Conservation (phyloP, 2,797 vertebrate species). For the Tadarida brasiliensis region DNA sequence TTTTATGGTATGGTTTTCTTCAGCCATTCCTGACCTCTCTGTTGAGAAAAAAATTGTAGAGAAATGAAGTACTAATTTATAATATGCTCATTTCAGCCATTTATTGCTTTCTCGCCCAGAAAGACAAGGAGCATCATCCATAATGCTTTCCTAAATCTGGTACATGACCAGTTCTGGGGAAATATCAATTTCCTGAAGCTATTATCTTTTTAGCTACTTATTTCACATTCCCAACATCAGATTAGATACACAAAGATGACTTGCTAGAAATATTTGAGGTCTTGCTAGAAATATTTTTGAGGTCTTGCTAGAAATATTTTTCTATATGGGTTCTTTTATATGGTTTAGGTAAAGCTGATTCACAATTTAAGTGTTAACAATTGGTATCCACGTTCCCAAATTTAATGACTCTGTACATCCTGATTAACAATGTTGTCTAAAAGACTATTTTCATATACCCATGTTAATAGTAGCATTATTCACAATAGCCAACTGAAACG, state of each 20-base stretch:
- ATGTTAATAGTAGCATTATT: background rate
- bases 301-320: background rate
- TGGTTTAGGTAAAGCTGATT: background rate
- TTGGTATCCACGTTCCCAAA: background rate
- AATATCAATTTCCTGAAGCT: background rate
- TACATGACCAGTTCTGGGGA: fast-evolving
- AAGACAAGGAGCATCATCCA: background rate
- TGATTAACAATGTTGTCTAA: background rate
- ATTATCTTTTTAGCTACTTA: background rate
- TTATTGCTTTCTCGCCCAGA: background rate
- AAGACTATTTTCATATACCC: background rate
- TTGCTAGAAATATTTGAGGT: too few relatives aligned
- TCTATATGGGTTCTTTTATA: background rate
- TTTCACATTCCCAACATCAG: background rate
- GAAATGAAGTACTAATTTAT: background rate
- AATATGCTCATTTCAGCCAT: background rate
- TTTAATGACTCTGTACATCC: background rate
- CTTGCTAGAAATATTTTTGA: too few relatives aligned
- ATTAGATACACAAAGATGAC: background rate
- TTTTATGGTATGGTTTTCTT: slow-evolving; percentile 49
- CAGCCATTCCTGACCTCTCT: slow-evolving; percentile 60
- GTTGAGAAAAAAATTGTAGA: slow-evolving; percentile 21
- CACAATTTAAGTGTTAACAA: background rate
- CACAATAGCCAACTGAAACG: background rate
- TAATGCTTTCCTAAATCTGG: background rate